Evolutionary conservation across 2,797 vertebrate species (phyloP), one percentile per base, ranked within the genome.

Genomic region (Cryptoprocta ferox): DNA sequence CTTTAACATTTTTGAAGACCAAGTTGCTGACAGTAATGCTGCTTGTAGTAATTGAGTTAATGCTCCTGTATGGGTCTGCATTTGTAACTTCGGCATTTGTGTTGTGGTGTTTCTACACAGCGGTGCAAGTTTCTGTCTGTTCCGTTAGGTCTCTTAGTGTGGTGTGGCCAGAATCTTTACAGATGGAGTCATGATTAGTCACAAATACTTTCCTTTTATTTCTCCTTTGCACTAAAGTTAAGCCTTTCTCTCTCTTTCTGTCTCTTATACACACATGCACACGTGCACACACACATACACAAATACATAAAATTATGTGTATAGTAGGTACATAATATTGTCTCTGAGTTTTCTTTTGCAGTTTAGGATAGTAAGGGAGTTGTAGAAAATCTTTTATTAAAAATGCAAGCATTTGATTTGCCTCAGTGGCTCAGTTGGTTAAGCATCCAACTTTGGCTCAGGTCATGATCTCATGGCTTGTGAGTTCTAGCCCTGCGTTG

Each of bases 121-220:
- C 50, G 66, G 11, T 80, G 15, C 37, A 45, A 50, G 48, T 53
- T 94, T 92, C 45, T 86, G n/a, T 30, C 50, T 76, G 0, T 75
- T 89, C 48, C 18, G 35, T 56, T 56, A 68, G 1, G 15, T 92
- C 48, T 92, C 89, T 50, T 78, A n/a, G 1, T 11, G 28, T 53
- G 13, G 18, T 18, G 14, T 19, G 3, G 14, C 70, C 61, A n/a
- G 24, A 75, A 59, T 35, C 30, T 88, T 87, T 71, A n/a, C 68
- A 65, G 19, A 94, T 30, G 30, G 28, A 87, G 71, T 94, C 28
- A 19, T 30, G 12, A 61, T 71, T 16, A 90, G 65, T 50, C 75
- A 35, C 8, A 81, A 95, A 80, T 32, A 85, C 39, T 73, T 93
- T 53, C 48, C 78, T 95, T 86, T 95, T 65, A 63, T 71, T 89